Evolutionary conservation across 2,888 invertebrate species (phyloP).

Genomic region (Orchestes rusci): DNA sequence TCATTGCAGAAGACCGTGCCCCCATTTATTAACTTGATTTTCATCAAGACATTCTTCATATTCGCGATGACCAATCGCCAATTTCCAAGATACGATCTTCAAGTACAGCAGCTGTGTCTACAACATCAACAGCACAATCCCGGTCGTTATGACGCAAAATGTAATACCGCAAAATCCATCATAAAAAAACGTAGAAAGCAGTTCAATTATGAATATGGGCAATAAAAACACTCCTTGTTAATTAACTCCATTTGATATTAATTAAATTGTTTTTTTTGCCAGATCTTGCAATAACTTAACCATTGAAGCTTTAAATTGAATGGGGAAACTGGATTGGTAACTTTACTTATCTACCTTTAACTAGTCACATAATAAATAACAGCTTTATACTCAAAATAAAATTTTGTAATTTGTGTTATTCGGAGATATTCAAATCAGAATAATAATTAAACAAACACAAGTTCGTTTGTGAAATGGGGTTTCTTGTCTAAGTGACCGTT

Average conservation of each 20-base stretch:
- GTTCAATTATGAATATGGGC: conserved; percentile 23
- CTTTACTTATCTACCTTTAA: conserved; percentile 10
- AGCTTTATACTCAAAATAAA: no score
- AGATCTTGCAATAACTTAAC: conserved; percentile 18
- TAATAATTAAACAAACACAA: no score
- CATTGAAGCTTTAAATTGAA: conserved; percentile 25
- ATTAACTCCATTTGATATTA: conserved; percentile 25
- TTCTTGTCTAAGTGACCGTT: no score
- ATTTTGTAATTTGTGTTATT: no score
- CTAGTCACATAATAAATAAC: conserved; percentile 1
- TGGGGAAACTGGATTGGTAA: conserved; percentile 21
- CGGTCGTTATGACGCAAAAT: conserved; percentile 19
- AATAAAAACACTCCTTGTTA: conserved; percentile 24
- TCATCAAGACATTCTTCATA: no score
- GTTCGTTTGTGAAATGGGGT: no score
- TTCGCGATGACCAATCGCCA: no score
- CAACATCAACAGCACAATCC: conserved; percentile 10
- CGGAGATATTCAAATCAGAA: no score
- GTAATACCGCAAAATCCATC: conserved; percentile 13
- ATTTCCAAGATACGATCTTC: no score
- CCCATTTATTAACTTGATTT: no score
- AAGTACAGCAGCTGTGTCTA: no score
- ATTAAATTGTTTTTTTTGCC: conserved; percentile 21
- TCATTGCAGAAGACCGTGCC: no score
- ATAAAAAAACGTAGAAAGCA: conserved; percentile 21